Evolutionary conservation across 2,113 vertebrate species (phyloP).

Genomic region (Sceloporus undulatus): DNA sequence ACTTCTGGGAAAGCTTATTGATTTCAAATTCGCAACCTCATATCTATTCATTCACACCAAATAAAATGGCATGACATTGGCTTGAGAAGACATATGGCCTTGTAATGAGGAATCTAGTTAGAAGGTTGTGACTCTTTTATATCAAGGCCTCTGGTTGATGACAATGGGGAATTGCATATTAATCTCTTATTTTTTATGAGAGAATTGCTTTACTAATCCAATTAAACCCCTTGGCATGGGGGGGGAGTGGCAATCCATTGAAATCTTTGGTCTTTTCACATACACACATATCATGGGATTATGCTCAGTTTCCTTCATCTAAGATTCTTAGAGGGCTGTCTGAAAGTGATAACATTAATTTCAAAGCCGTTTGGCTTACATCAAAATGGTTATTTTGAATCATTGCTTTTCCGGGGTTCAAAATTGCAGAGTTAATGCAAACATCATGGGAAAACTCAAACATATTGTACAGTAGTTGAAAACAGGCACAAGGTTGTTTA

Average conservation of each 20-base stretch:
- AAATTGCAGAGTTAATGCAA: neutral
- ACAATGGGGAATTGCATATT: neutral
- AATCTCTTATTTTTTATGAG: neutral
- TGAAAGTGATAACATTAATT: neutral
- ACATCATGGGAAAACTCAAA: neutral
- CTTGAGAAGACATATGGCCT: neutral
- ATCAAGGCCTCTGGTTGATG: neutral
- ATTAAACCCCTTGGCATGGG: neutral
- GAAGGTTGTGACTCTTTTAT: neutral
- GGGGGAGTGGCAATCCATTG: neutral
- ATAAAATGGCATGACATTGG: constrained; percentile 14
- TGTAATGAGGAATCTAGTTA: neutral
- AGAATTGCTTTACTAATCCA: too few relatives aligned
- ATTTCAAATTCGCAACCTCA: neutral
- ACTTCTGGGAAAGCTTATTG: neutral
- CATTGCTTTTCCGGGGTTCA: neutral
- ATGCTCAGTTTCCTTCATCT: neutral
- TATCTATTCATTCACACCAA: neutral
- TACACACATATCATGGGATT: neutral
- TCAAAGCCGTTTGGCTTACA: neutral
- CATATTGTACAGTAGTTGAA: neutral
- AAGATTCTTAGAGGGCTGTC: neutral
- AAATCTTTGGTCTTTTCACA: neutral
- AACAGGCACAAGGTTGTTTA: neutral
- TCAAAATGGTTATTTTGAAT: neutral